Conservation (phyloP, 1,140 invertebrate species). For the Armadillidium nasatum region DNA sequence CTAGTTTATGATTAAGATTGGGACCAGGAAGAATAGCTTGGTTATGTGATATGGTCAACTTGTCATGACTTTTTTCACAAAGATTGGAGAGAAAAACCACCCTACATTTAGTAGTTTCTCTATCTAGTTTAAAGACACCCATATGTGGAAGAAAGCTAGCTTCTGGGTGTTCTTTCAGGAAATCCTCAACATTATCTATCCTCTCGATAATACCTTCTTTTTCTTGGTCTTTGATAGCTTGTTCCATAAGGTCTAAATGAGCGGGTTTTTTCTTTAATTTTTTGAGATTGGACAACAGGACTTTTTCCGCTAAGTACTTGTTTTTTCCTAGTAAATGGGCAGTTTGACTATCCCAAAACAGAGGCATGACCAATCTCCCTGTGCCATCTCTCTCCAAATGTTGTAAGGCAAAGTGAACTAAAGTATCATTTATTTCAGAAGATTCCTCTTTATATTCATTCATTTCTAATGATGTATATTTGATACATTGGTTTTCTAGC, state of each 20-base stretch:
- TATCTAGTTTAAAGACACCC: conserved; percentile 1
- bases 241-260: background rate
- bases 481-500: too few relatives aligned
- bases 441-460: background rate
- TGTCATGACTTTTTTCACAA: background rate
- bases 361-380: background rate
- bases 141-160: conserved; percentile 23
- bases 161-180: conserved; percentile 7
- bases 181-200: background rate
- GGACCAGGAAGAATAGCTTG: background rate
- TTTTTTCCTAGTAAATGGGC: background rate
- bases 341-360: conserved; percentile 5
- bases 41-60: conserved; percentile 7
- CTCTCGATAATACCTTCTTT: conserved; percentile 17
- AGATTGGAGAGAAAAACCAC: conserved; percentile 25
- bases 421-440: background rate
- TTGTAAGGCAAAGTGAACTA: background rate
- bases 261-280: background rate
- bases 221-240: too few relatives aligned
- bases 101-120: conserved; percentile 24
- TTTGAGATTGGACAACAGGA: background rate
- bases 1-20: background rate
- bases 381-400: background rate
- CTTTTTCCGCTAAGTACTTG: background rate
- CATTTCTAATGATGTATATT: too few relatives aligned